phyloP scores from a whole-genome alignment of 2,797 vertebrate genomes.

The Xiphorhynchus erythropygius region DNA sequence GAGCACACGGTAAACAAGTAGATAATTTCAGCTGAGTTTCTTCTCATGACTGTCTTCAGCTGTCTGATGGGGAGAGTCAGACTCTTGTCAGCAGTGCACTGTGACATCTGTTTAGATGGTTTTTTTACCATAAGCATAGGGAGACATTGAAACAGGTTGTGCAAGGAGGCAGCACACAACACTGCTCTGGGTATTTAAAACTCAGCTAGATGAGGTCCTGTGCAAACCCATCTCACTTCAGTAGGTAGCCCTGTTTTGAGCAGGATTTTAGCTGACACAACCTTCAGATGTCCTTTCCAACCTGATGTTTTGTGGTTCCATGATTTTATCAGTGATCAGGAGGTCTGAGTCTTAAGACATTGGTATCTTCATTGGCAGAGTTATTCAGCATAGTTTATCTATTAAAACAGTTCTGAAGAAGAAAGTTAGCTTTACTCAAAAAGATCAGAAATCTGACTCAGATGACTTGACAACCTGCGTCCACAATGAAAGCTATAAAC shows the following conservation, averaged over 20 bases:
- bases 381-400: constrained; percentile 6
- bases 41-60: background rate
- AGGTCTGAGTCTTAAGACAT: background rate
- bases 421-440: background rate
- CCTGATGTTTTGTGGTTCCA: background rate
- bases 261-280: background rate
- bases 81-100: background rate
- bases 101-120: background rate
- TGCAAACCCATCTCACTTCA: background rate
- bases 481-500: background rate
- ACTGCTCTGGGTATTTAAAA: background rate
- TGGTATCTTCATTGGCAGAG: background rate
- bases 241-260: background rate
- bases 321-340: background rate
- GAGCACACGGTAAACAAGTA: fast-evolving
- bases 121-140: background rate
- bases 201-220: background rate
- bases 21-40: background rate
- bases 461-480: background rate
- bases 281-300: background rate
- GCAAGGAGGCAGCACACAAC: background rate
- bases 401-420: background rate
- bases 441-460: constrained; percentile 10
- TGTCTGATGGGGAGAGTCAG: background rate
- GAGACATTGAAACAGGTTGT: background rate